Percentiles rank a stretch among this genome's conserved stretches.
phyloP scores from a whole-genome alignment of 2,113 vertebrate genomes.

The Loxodonta africana region DNA sequence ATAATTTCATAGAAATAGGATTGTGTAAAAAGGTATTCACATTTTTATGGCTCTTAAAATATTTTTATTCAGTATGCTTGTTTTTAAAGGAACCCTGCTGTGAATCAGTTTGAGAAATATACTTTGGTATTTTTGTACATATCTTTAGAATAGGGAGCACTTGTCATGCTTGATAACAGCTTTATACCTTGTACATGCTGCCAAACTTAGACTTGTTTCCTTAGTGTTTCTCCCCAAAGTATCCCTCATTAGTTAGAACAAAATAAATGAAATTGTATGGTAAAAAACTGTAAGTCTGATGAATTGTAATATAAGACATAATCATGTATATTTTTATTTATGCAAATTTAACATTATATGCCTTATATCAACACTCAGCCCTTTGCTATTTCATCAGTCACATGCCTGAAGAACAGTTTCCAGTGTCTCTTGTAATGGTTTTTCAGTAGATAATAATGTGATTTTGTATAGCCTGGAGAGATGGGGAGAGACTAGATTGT shows the following conservation, averaged over 20 bases:
- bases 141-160: not conserved
- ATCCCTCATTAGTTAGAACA: not conserved
- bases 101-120: conserved; percentile 14
- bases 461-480: not conserved
- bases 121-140: not conserved
- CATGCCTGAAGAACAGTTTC: not conserved
- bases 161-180: not conserved
- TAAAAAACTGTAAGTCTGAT: not conserved
- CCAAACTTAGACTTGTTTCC: not conserved
- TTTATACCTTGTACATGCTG: not conserved
- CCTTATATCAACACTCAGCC: not conserved
- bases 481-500: not conserved
- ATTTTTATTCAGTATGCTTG: not conserved
- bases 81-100: conserved; percentile 30
- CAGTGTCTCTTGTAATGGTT: not conserved
- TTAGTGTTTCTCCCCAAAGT: conserved; percentile 38
- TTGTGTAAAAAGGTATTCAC: not conserved
- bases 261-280: not conserved
- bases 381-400: not conserved
- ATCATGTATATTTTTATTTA: not conserved
- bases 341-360: not conserved
- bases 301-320: conserved; percentile 2
- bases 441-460: not conserved
- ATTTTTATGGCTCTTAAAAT: conserved; percentile 48
- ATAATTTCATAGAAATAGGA: not conserved